phyloP scores from a whole-genome alignment of 2,797 vertebrate species.

The Glyptemys insculpta region DNA sequence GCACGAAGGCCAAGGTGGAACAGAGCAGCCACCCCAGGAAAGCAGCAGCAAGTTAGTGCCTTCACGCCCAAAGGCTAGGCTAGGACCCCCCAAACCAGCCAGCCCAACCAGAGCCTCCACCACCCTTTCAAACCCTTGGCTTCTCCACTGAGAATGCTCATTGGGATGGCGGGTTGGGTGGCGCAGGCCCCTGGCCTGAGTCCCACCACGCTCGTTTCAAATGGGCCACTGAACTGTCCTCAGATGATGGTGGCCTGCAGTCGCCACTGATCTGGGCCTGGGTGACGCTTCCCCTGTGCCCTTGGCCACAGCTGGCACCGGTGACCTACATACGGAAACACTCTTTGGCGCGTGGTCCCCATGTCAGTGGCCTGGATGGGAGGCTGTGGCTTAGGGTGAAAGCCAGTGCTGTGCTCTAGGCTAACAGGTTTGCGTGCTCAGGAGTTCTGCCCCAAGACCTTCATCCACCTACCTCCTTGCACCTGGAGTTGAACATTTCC shows the following conservation, averaged over 20 bases:
- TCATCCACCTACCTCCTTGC: conserved; percentile 88
- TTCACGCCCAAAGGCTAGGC: fast-evolving
- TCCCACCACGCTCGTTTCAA: background rate
- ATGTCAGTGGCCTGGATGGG: background rate
- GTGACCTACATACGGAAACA: background rate
- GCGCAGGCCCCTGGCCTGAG: background rate
- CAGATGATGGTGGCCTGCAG: background rate
- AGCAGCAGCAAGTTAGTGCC: background rate
- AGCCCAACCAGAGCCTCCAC: background rate
- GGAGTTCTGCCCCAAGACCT: background rate
- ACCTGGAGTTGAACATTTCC: conserved; percentile 95
- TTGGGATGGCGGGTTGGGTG: too few species aligned
- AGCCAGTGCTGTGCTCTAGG: too few species aligned
- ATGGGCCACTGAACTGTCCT: background rate
- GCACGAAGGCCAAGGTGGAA: fast-evolving
- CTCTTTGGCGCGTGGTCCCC: background rate
- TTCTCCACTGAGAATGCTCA: background rate
- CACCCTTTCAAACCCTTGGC: background rate
- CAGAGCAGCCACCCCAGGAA: fast-evolving
- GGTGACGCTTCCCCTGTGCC: background rate
- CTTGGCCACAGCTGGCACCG: background rate
- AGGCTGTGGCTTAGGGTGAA: background rate
- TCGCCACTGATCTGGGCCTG: background rate
- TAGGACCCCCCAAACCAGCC: background rate
- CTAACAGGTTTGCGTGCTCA: too few species aligned